Evolutionary conservation across 2,113 vertebrate species (phyloP), one percentile per base, ranked within the genome.

Genomic region (Lepus americanus): DNA sequence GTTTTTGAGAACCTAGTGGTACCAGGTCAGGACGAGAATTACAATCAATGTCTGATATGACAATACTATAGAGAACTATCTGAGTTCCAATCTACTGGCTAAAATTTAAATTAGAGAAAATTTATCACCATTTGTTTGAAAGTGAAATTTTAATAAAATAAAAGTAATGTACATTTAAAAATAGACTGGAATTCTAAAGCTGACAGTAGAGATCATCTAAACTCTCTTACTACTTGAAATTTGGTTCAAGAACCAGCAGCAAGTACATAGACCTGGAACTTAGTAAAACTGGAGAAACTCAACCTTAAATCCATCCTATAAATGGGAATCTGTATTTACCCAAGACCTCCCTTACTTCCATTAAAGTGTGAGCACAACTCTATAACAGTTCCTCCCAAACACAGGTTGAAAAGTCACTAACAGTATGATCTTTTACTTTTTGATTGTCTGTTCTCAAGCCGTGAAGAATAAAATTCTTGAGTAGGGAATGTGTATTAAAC

Each of bases 81-180:
- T 67, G 44, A 55, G 55, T 77, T 81, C 33, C 55, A 70, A 69
- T 33, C 23, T 61, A 72, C 9, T 59, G 64, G 22, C 2, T 53
- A 77, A 67, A 3, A 66, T 13, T 87, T 63, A n/a, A 5, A 39
- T 59, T 33, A 64, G 1, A 39, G 29, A 83, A 61, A 80, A 87
- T 29, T 66, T 77, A 9, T 51, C 33, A 70, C 66, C 39, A 64
- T 83, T 78, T 73, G 22, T 33, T 80, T 77, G 25, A 87, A 92
- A 92, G 51, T 16, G 1, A 94, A 90, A 81, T 87, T 79, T 90
- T 69, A 87, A 70, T 76, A 61, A 64, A 92, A 36, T 49, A 10
- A 80, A 44, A 73, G 67, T 27, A 72, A 53, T 59, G 16, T n/a
- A 36, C 49, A 6, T 72, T 31, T 64, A 13, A 78, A 82, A 53